phyloP scores from a whole-genome alignment of 2,113 vertebrate species.

The Forbesichthys papilliferus region DNA sequence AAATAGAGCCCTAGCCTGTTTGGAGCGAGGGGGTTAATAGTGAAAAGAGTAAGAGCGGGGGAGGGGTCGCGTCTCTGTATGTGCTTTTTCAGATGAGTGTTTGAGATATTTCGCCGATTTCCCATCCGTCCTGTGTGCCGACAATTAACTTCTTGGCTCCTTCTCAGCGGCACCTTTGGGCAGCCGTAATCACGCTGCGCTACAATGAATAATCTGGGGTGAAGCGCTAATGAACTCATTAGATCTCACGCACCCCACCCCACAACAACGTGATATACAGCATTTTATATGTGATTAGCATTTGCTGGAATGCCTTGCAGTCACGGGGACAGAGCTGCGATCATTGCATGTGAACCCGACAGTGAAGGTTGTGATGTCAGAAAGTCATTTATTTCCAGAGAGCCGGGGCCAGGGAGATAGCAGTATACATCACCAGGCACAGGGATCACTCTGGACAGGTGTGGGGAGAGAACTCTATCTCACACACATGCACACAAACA shows the following conservation, averaged over 20 bases:
- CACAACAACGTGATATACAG: constrained; percentile 34
- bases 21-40: no score
- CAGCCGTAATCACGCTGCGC: constrained; percentile 24
- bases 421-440: constrained; percentile 63
- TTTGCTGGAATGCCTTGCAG: constrained; percentile 23
- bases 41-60: not conserved
- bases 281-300: constrained; percentile 17
- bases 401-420: constrained; percentile 58
- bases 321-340: constrained; percentile 26
- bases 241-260: no score
- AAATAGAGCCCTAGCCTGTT: no score
- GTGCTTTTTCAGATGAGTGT: not conserved
- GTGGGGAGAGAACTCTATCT: constrained; percentile 14
- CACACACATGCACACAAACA: not conserved
- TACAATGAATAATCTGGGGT: constrained; percentile 36
- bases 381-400: constrained; percentile 65
- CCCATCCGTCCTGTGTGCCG: not conserved
- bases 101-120: constrained; percentile 12
- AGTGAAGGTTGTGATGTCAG: constrained; percentile 51
- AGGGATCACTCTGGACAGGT: constrained; percentile 43
- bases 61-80: constrained; percentile 8
- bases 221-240: not conserved
- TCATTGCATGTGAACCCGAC: constrained; percentile 54
- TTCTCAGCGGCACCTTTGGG: constrained; percentile 1
- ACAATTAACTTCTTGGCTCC: not conserved